phyloP scores from a whole-genome alignment of 2,888 invertebrate species.

The Belgica antarctica region DNA sequence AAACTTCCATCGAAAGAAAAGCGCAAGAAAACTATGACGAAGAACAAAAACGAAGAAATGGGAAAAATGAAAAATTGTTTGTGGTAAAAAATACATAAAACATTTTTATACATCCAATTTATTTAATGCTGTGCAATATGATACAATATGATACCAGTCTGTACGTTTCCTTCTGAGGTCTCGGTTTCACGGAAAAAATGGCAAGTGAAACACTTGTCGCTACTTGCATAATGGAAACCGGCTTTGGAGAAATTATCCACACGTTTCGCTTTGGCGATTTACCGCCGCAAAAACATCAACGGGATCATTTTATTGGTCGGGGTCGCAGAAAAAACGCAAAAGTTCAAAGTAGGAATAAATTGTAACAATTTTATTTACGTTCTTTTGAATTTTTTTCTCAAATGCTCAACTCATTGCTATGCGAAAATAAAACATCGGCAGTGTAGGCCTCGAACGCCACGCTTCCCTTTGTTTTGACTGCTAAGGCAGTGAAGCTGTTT shows the following conservation, averaged over 20 bases:
- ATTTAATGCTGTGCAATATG: conserved; percentile 40
- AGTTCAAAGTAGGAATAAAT: background rate
- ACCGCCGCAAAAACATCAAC: no score
- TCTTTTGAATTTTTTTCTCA: no score
- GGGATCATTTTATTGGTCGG: no score
- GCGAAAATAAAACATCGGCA: no score
- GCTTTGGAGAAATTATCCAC: background rate
- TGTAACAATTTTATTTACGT: background rate
- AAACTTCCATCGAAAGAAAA: no score
- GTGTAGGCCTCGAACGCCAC: no score
- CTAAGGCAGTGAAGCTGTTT: background rate
- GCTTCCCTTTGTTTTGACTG: background rate
- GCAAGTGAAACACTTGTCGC: background rate
- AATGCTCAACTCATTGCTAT: no score
- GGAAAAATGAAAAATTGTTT: background rate
- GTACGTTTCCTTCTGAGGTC: background rate
- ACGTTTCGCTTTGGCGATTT: background rate
- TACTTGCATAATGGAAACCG: background rate
- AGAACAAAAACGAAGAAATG: background rate
- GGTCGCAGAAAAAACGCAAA: background rate
- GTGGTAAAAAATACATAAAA: conserved; percentile 1
- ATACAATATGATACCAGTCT: conserved; percentile 36
- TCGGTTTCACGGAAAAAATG: background rate
- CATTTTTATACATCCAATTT: conserved; percentile 25
- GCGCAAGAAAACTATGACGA: conserved; percentile 18